Percentiles rank a stretch among this genome's conserved stretches.
These are phyloP conservation scores for Iphiclides podalirius DNA, from an alignment of 2,888 invertebrate species.

Conservation along the genomic window DNA sequence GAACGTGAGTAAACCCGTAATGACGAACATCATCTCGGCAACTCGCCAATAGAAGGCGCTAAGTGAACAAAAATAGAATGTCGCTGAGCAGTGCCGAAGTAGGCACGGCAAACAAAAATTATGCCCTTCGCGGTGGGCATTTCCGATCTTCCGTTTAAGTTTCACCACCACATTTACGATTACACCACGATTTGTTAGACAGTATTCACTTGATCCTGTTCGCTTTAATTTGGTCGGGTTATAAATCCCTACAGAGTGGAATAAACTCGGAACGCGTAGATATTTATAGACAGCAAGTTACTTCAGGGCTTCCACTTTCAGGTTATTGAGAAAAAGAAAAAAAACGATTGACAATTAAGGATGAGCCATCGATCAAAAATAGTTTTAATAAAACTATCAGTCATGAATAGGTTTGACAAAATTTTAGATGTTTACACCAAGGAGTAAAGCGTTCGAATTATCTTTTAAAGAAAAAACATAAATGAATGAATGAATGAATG, in stretches of 20 bases:
- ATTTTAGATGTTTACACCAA: not conserved
- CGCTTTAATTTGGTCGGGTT: constrained; percentile 34
- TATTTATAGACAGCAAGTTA: constrained; percentile 44
- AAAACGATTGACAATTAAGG: constrained; percentile 4
- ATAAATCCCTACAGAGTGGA: constrained; percentile 34
- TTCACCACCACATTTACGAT: constrained; percentile 30
- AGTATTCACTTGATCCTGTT: constrained; percentile 24
- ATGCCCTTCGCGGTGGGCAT: constrained; percentile 60
- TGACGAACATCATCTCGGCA: constrained; percentile 60
- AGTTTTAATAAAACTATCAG: not conserved
- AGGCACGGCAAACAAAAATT: constrained; percentile 42
- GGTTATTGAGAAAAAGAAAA: constrained; percentile 7
- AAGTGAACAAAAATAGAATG: constrained; percentile 62
- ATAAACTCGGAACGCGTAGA: constrained; percentile 39
- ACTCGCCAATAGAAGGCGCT: constrained; percentile 75
- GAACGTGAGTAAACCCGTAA: constrained; percentile 64
- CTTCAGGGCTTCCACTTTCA: constrained; percentile 29
- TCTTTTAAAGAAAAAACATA: not conserved
- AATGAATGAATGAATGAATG: too few relatives aligned
- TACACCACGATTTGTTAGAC: constrained; percentile 27
- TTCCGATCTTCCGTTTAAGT: constrained; percentile 60
- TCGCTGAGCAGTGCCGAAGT: constrained; percentile 48
- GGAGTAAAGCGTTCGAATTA: too few relatives aligned
- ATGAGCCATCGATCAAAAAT: constrained; percentile 7
- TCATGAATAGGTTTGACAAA: not conserved